Evolutionary conservation across 2,797 vertebrate species (phyloP).

Genomic region (Microctenopoma lineatum): DNA sequence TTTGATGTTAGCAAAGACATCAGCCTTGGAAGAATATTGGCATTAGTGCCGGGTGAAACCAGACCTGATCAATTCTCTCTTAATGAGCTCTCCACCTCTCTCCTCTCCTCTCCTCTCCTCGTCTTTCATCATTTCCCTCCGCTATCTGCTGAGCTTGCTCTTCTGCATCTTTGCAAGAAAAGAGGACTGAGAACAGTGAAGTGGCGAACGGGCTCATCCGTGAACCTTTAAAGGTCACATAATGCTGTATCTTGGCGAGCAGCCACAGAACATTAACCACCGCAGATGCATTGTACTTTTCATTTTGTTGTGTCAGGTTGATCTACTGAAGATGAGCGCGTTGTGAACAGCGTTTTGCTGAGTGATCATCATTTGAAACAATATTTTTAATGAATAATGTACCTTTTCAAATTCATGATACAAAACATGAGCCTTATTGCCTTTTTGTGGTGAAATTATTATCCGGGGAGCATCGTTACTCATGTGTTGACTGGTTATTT

Average conservation of each 20-base stretch:
- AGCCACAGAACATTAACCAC: conserved; percentile 41
- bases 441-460: conserved; percentile 48
- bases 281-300: conserved; percentile 15
- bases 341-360: conserved; percentile 32
- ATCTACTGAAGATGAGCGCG: conserved; percentile 15
- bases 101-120: conserved; percentile 2
- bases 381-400: conserved; percentile 42
- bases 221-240: conserved; percentile 61
- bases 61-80: conserved; percentile 63
- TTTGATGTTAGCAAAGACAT: conserved; percentile 67
- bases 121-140: conserved; percentile 14
- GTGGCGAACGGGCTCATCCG: conserved; percentile 23
- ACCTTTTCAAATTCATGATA: conserved; percentile 22
- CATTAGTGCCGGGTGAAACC: conserved; percentile 48
- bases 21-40: conserved; percentile 61
- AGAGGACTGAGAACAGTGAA: conserved; percentile 1
- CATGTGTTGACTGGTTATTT: conserved; percentile 55
- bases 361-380: conserved; percentile 36
- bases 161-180: conserved; percentile 27
- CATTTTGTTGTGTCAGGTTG: conserved; percentile 19
- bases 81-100: conserved; percentile 62
- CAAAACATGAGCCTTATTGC: conserved; percentile 33
- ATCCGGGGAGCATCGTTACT: conserved; percentile 43
- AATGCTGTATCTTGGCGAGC: conserved; percentile 30
- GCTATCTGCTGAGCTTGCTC: conserved; percentile 52